phyloP scores from a whole-genome alignment of 1,140 invertebrate genomes.

The Argopecten irradians region DNA sequence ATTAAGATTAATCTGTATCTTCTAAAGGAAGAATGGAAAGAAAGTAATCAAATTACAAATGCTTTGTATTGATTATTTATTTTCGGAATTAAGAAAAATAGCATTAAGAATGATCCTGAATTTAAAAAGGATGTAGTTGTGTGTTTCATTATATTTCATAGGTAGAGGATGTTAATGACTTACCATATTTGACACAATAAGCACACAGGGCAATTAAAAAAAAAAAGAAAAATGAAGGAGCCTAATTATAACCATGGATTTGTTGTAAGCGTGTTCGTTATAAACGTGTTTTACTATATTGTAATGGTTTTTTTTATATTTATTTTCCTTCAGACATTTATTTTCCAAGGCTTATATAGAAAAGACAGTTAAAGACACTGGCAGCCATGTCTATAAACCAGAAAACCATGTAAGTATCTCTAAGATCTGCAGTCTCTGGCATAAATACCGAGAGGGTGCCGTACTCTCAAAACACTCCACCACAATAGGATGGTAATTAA shows the following conservation, averaged over 20 bases:
- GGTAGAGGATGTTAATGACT: background rate
- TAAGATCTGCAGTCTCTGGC: background rate
- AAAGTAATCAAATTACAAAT: too few species aligned
- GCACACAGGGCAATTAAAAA: background rate
- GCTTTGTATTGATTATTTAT: too few species aligned
- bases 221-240: background rate
- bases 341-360: conserved; percentile 49
- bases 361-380: conserved; percentile 41
- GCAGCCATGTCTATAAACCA: conserved; percentile 38
- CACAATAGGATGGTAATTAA: too few species aligned
- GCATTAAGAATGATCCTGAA: background rate
- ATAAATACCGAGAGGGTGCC: background rate
- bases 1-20: too few species aligned
- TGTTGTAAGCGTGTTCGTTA: too few species aligned
- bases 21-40: too few species aligned
- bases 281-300: too few species aligned
- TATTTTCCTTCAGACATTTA: conserved; percentile 35
- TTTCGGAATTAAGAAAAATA: too few species aligned
- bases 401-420: conserved; percentile 40
- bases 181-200: background rate
- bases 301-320: background rate
- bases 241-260: too few species aligned
- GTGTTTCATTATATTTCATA: background rate
- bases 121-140: background rate
- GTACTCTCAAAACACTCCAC: too few species aligned